Conservation (phyloP, 2,797 vertebrate species). For the Pseudocheirus occidentalis region DNA sequence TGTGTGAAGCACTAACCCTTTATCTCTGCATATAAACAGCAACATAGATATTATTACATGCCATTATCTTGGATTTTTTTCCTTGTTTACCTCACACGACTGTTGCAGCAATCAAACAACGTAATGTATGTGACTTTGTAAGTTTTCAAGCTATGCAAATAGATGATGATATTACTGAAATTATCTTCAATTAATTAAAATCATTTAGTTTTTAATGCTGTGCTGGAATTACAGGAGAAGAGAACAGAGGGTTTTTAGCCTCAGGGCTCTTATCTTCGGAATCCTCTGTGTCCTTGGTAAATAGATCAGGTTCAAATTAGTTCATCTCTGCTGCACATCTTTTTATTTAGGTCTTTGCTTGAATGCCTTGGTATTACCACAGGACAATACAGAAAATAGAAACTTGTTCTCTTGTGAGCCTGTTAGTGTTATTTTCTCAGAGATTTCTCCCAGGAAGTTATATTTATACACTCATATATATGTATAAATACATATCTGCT, state of each 20-base stretch:
- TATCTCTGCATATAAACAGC: slow-evolving; percentile 37
- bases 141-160: not conserved
- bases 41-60: slow-evolving; percentile 2
- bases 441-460: not conserved
- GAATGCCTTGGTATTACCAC: not conserved
- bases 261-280: slow-evolving; percentile 45
- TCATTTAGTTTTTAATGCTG: slow-evolving; percentile 29
- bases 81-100: not conserved
- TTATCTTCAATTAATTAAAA: slow-evolving; percentile 31
- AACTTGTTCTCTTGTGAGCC: slow-evolving; percentile 32
- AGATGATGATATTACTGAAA: not conserved
- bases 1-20: slow-evolving; percentile 60
- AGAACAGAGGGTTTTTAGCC: slow-evolving; percentile 36
- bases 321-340: slow-evolving; percentile 45
- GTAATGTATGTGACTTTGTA: not conserved
- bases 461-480: not conserved
- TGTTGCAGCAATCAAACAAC: not conserved
- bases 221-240: slow-evolving; percentile 55
- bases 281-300: slow-evolving; percentile 64
- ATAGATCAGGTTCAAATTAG: slow-evolving; percentile 59
- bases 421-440: slow-evolving; percentile 36
- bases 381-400: slow-evolving; percentile 1
- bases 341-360: slow-evolving; percentile 13
- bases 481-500: not conserved
- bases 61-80: not conserved